Conservation (phyloP, 2,113 vertebrate species). For the Lophochroa leadbeateri region DNA sequence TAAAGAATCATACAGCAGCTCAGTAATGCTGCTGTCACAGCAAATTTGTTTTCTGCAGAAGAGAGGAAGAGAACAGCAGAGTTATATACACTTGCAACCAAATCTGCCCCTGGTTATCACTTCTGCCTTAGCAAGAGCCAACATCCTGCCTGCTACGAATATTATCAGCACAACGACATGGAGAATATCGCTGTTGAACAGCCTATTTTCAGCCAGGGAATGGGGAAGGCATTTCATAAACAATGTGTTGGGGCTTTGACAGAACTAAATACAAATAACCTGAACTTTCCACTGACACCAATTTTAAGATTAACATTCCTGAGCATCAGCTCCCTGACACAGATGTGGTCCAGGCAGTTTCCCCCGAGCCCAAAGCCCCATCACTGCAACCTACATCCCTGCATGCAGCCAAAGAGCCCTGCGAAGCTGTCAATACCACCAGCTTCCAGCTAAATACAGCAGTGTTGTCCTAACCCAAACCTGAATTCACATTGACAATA, state of each 20-base stretch:
- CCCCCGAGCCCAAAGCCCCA: background rate
- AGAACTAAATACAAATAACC: background rate
- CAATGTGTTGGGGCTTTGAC: background rate
- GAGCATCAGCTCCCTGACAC: background rate
- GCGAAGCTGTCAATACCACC: background rate
- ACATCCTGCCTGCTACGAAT: conserved; percentile 8
- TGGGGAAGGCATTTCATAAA: background rate
- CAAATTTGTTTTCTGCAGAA: conserved; percentile 29
- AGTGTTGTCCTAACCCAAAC: background rate
- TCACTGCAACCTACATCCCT: accelerated
- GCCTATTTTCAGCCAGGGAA: background rate
- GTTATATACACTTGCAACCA: background rate
- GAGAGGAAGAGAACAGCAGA: conserved; percentile 1
- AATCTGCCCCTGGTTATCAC: conserved; percentile 30
- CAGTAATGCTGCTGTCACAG: conserved; percentile 45
- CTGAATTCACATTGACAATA: background rate
- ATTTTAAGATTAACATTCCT: background rate
- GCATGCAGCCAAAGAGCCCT: background rate
- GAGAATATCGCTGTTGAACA: background rate
- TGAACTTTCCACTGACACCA: background rate
- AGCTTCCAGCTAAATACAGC: background rate
- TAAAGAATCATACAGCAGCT: background rate
- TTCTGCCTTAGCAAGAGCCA: conserved; percentile 18
- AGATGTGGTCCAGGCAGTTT: background rate
- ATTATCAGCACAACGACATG: background rate